These are phyloP conservation scores for Anabas testudineus DNA, from an alignment of 2,797 vertebrate species.

Conservation along the genomic window DNA sequence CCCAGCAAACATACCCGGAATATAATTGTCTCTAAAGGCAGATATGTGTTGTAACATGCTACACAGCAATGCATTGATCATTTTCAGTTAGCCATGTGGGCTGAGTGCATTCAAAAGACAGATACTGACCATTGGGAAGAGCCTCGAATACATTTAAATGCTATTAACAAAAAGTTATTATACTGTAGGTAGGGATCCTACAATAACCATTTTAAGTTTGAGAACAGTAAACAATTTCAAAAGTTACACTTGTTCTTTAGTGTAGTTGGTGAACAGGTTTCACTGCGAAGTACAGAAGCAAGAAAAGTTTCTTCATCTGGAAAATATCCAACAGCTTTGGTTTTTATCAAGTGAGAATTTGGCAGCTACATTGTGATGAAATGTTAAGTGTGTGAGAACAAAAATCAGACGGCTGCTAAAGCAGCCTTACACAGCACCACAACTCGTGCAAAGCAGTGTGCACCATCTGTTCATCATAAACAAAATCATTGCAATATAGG, in stretches of 20 bases:
- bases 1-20: slow-evolving; percentile 3
- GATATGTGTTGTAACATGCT: background rate
- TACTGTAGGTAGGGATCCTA: background rate
- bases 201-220: background rate
- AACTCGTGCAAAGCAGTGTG: background rate
- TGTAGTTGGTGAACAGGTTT: background rate
- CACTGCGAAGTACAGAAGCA: background rate
- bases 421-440: slow-evolving; percentile 7
- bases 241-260: background rate
- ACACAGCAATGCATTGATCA: background rate
- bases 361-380: slow-evolving; percentile 26
- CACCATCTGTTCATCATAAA: background rate
- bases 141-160: background rate
- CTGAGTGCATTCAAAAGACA: too few species aligned
- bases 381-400: slow-evolving; percentile 3
- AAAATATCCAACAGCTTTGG: slow-evolving; percentile 9
- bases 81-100: too few species aligned
- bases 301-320: background rate
- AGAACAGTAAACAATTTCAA: background rate
- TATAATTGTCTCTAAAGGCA: background rate
- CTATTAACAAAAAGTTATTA: too few species aligned
- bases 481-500: too few species aligned
- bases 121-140: too few species aligned
- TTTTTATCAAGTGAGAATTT: slow-evolving; percentile 15
- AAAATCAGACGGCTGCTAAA: slow-evolving; percentile 16